Evolutionary conservation across 1,140 invertebrate species (phyloP).

Genomic region (Drosophila pachea): DNA sequence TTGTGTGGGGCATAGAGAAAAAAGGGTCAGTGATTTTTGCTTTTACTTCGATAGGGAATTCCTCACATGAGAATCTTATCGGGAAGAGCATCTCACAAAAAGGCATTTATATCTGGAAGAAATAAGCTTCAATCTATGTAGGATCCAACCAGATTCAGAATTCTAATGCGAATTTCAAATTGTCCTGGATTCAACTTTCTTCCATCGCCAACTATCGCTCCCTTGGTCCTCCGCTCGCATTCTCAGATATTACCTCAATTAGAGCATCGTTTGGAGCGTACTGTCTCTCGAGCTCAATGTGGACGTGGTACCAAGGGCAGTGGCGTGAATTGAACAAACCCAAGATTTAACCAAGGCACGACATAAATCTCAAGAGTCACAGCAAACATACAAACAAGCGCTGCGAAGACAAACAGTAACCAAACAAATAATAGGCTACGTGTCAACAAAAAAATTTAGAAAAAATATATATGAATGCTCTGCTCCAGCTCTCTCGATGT

Average conservation of each 20-base stretch:
- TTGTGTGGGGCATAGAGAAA: too few relatives aligned
- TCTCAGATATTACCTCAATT: background rate
- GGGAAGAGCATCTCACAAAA: too few relatives aligned
- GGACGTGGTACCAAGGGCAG: conserved; percentile 6
- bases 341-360: conserved; percentile 55
- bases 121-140: too few relatives aligned
- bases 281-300: background rate
- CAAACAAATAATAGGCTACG: conserved; percentile 35
- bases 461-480: conserved; percentile 13
- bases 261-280: conserved; percentile 26
- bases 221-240: background rate
- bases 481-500: background rate
- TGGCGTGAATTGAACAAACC: conserved; percentile 48
- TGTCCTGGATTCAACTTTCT: background rate
- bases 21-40: too few relatives aligned
- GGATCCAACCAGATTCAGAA: too few relatives aligned
- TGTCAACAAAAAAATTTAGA: conserved; percentile 18
- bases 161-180: too few relatives aligned
- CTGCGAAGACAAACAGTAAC: conserved; percentile 27
- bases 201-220: background rate
- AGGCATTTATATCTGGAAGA: too few relatives aligned
- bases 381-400: conserved; percentile 30
- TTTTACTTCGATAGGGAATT: too few relatives aligned
- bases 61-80: too few relatives aligned
- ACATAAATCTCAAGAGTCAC: conserved; percentile 49